Evolutionary conservation across 2,888 invertebrate genomes (phyloP), one percentile per base, ranked within the genome.

Genomic region (Coelogynopora nodosa): DNA sequence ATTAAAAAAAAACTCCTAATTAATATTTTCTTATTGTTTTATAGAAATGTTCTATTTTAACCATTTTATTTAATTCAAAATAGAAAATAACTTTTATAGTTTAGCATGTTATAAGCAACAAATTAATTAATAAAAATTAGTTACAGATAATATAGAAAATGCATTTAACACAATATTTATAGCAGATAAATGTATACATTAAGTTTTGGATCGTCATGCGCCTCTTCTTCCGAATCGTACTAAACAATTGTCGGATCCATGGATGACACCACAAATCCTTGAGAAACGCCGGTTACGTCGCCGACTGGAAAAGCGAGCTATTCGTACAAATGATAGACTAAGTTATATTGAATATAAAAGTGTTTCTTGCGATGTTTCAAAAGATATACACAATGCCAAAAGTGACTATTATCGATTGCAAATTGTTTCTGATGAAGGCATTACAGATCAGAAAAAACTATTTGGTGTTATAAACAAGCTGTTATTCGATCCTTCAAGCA

Each of bases 271-370:
- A 13, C 74, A 74, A 74, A 74, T 74, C 74, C 74, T 74, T 74
- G 74, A 74, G 74, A 74, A 74, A 74, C 74, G 74, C 74, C 74
- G 74, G 74, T 74, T 74, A 74, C 27, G 74, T 74, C 74, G 27
- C 74, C 74, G 74, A 74, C 74, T 74, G 74, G 74, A 74, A 74
- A 74, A 74, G 74, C 74, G 74, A 74, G 74, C 74, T 74, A 74
- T 74, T 74, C 74, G 74, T 74, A 74, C 74, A 74, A 74, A 74
- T 74, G 74, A 74, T 74, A 74, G 74, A 74, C 74, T 74, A 74
- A 74, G 74, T 74, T 74, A 74, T 74, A 74, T 74, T 74, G 74
- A 74, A 74, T 74, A 74, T 74, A 74, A 74, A 74, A 74, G 74
- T 74, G 74, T 74, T 74, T 74, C 74, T 74, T 74, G 74, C 74